phyloP scores from a whole-genome alignment of 2,888 invertebrate genomes.

The Dorcus hopei region DNA sequence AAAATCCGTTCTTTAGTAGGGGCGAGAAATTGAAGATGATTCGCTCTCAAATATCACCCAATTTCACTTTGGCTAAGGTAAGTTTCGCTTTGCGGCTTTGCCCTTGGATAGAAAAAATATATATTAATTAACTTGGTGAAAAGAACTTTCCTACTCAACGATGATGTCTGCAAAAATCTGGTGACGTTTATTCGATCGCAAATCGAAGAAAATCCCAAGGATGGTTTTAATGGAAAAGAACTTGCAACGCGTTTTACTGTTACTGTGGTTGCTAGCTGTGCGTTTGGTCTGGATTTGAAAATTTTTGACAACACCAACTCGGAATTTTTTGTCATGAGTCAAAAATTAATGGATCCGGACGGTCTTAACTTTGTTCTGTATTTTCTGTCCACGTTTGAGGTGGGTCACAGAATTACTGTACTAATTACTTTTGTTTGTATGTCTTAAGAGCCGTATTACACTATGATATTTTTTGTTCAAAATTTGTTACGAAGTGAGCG shows the following conservation, averaged over 20 bases:
- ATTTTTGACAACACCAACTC: constrained; percentile 38
- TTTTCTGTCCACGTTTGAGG: not conserved
- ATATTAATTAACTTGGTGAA: constrained; percentile 2
- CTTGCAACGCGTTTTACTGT: constrained; percentile 33
- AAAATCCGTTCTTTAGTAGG: constrained; percentile 21
- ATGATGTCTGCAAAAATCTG: constrained; percentile 2
- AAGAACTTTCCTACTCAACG: constrained; percentile 5
- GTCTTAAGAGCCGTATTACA: no score
- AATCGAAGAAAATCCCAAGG: not conserved
- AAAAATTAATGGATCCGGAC: constrained; percentile 24
- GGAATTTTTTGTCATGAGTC: constrained; percentile 31
- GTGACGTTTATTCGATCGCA: constrained; percentile 2
- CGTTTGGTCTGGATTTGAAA: constrained; percentile 48
- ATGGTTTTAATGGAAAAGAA: constrained; percentile 20
- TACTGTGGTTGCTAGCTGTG: constrained; percentile 50
- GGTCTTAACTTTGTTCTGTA: constrained; percentile 5
- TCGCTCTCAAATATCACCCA: constrained; percentile 33
- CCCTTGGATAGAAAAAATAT: not conserved
- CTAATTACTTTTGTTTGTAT: no score
- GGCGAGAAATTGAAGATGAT: constrained; percentile 22
- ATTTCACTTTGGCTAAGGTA: constrained; percentile 36
- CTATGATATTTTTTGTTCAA: no score
- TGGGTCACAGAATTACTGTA: no score
- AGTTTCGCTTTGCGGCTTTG: constrained; percentile 8
- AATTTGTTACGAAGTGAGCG: no score